Percentiles rank a stretch among this genome's conserved stretches.
Conservation (phyloP, 1,140 invertebrate genomes). For the Camponotus floridanus region DNA sequence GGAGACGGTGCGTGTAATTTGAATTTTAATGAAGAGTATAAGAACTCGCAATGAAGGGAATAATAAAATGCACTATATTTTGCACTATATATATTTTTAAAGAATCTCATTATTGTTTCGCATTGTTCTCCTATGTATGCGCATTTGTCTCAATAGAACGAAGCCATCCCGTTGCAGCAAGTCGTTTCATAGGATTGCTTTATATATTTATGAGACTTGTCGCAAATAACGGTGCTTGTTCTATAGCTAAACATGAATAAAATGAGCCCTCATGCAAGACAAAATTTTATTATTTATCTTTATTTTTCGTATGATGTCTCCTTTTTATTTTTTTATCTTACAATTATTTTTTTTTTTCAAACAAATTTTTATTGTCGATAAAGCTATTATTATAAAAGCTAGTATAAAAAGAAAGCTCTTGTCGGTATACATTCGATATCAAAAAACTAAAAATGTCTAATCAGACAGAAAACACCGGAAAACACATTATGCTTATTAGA, state of each 20-base stretch:
- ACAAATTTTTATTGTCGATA: not conserved
- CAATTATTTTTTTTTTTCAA: not conserved
- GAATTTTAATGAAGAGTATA: slow-evolving; percentile 38
- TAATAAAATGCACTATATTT: not conserved
- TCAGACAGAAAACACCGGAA: not conserved
- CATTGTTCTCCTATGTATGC: not conserved
- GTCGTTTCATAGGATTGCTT: slow-evolving; percentile 12
- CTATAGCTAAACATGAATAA: not conserved
- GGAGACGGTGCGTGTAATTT: slow-evolving; percentile 10
- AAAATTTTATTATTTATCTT: slow-evolving; percentile 10
- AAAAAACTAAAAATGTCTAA: not conserved
- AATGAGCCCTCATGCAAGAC: not conserved
- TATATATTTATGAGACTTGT: slow-evolving; percentile 22
- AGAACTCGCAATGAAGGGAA: not conserved
- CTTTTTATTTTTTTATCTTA: not conserved
- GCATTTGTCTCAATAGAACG: not conserved
- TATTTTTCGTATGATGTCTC: not conserved
- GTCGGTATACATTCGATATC: too few species aligned
- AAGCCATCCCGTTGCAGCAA: not conserved
- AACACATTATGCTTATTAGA: slow-evolving; percentile 11
- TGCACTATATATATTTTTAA: not conserved
- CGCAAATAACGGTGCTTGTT: not conserved
- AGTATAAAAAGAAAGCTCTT: too few species aligned
- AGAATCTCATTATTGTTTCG: not conserved
- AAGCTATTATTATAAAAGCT: too few species aligned